These are phyloP conservation scores for Steromphala cineraria DNA, from an alignment of 2,888 invertebrate genomes.

Conservation along the genomic window DNA sequence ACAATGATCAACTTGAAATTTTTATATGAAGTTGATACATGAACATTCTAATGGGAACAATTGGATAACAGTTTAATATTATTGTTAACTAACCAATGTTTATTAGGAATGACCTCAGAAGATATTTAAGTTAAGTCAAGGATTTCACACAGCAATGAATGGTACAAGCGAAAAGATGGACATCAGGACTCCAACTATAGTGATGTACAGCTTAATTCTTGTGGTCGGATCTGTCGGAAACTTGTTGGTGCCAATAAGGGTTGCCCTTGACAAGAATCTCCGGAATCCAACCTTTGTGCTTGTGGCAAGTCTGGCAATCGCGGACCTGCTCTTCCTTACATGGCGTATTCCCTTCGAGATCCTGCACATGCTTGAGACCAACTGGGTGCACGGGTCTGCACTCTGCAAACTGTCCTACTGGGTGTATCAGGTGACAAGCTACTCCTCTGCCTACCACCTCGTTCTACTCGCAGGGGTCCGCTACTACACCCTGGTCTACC, in stretches of 20 bases:
- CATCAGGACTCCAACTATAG: not conserved
- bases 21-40: too few species aligned
- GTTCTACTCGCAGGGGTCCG: conserved; percentile 12
- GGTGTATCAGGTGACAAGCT: not conserved
- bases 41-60: too few species aligned
- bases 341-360: conserved; percentile 7
- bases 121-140: too few species aligned
- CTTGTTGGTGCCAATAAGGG: not conserved
- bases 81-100: too few species aligned
- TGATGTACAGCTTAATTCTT: not conserved
- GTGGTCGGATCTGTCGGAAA: not conserved
- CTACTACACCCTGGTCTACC: not conserved
- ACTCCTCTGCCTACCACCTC: conserved; percentile 9
- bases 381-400: not conserved
- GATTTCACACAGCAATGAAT: too few species aligned
- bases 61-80: too few species aligned
- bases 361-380: not conserved
- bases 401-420: not conserved
- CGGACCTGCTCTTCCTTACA: not conserved
- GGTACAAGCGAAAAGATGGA: too few species aligned
- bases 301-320: not conserved
- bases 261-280: not conserved
- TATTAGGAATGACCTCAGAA: too few species aligned
- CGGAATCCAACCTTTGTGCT: conserved; percentile 15
- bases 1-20: too few species aligned